phyloP scores from a whole-genome alignment of 2,797 vertebrate species.

The Melopsittacus undulatus region DNA sequence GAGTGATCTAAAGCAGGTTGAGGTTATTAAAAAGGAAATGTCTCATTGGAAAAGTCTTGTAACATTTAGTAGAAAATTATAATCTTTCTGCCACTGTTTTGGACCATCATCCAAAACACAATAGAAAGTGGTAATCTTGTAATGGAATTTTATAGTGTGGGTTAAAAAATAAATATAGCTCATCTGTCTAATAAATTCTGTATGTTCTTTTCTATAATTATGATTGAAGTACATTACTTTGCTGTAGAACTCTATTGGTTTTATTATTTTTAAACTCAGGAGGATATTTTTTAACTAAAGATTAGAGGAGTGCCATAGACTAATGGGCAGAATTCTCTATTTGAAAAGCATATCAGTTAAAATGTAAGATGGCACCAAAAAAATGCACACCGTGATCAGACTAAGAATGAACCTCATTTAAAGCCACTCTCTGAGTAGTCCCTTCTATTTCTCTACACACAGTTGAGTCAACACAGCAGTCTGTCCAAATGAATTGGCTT shows the following conservation, averaged over 20 bases:
- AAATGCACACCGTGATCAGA: constrained; percentile 27
- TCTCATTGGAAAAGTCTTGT: neutral
- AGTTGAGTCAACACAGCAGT: constrained; percentile 13
- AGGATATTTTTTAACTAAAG: constrained; percentile 43
- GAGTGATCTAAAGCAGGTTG: neutral
- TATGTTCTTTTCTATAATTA: constrained; percentile 17
- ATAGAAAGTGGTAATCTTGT: constrained; percentile 17
- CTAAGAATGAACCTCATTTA: constrained; percentile 47
- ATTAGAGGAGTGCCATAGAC: constrained; percentile 23
- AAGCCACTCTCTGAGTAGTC: neutral
- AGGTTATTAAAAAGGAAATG: neutral
- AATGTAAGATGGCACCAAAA: constrained; percentile 55
- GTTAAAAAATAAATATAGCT: constrained; percentile 46
- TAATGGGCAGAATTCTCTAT: constrained; percentile 35
- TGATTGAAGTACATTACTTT: constrained; percentile 21
- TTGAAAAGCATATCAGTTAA: constrained; percentile 57
- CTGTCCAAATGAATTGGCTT: constrained; percentile 27
- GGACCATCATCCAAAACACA: neutral
- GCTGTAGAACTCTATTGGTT: constrained; percentile 11
- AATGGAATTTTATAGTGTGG: neutral
- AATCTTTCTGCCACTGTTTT: neutral
- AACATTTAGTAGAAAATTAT: constrained; percentile 19
- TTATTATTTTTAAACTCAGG: constrained; percentile 36
- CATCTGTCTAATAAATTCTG: constrained; percentile 27
- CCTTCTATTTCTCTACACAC: constrained; percentile 25